Base-by-base conservation (phyloP, 2,888 invertebrate species). In the Xestia xanthographa region DNA sequence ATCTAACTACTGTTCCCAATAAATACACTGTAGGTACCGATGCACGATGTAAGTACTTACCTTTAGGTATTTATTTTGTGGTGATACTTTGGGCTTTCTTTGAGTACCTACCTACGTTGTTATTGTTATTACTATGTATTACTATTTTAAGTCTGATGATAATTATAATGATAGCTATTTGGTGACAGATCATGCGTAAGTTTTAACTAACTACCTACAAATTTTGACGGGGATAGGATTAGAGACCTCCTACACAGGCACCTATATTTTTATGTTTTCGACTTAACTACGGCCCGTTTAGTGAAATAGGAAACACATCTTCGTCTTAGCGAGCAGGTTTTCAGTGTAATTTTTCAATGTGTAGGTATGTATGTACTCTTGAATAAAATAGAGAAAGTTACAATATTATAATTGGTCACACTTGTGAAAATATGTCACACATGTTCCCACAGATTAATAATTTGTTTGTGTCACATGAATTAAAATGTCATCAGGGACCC, bases 381-480 rank as follows among this genome's bases (percentile, higher is more conserved):
- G 34, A 34, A 34, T 12, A 22, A 11, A 22, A 9, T 50, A 9
- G 50, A 22, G 11, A n/a, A n/a, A 53, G 12, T 53, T n/a, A 53
- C 12, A 77, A 26, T 26, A 45, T 29, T 66, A 22, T 38, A 66
- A 17, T 66, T 75, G 53, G 58, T 48, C 58, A 76, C 79, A 79
- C 48, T 58, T 41, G 8, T 65, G 22, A 45, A 17, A 77, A 20
- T 26, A 43, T 77, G 79, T 78, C 67, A 56, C 78, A 66, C 45
- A 50, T 75, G 17, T n/a, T 58, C 29, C 80, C 79, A 77, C 58
- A 79, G 71, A 76, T 34, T 29, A 58, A 4, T 68, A 34, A 58
- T 66, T 41, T 48, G 9, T 66, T 41, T 48, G 9, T 70, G 58
- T 56, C n/a, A 45, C 26, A n/a, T n/a, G 22, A 41, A 29, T 9